Conservation (phyloP, 2,797 vertebrate genomes). For the Novumbra hubbsi region DNA sequence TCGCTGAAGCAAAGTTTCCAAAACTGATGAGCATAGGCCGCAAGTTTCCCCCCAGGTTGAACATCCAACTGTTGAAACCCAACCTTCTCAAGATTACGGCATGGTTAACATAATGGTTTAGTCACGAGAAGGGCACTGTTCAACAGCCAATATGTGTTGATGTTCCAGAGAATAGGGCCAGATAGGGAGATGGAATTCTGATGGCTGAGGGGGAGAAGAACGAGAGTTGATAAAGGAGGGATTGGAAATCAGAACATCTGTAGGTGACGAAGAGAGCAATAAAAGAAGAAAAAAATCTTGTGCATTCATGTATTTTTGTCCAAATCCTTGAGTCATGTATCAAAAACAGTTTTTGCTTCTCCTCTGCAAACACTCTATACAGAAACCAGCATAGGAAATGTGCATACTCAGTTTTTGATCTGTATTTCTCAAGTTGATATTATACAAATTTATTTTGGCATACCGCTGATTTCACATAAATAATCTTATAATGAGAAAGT, state of each 20-base stretch:
- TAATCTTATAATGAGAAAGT: constrained; percentile 44
- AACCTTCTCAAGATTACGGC: constrained; percentile 61
- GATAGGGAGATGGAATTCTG: constrained; percentile 70
- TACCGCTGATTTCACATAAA: constrained; percentile 39
- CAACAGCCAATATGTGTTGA: constrained; percentile 71
- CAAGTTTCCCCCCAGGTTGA: constrained; percentile 31
- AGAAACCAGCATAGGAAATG: neutral
- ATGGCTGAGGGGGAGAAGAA: constrained; percentile 52
- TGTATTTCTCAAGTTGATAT: constrained; percentile 31
- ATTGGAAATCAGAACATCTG: constrained; percentile 32
- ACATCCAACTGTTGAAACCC: constrained; percentile 42
- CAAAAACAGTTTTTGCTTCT: neutral
- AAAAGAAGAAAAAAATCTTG: constrained; percentile 13
- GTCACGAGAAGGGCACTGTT: constrained; percentile 56
- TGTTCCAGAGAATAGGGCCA: constrained; percentile 66
- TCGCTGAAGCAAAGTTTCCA: constrained; percentile 36
- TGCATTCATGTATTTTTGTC: constrained; percentile 35
- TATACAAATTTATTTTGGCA: constrained; percentile 23
- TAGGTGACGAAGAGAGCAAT: constrained; percentile 22
- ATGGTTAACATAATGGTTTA: constrained; percentile 68
- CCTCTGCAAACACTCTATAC: neutral
- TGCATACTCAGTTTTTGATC: constrained; percentile 28
- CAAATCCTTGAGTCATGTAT: neutral
- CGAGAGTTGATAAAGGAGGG: constrained; percentile 56
- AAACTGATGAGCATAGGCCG: constrained; percentile 46